phyloP scores from a whole-genome alignment of 2,888 invertebrate species.

The Heliconius ethilla region DNA sequence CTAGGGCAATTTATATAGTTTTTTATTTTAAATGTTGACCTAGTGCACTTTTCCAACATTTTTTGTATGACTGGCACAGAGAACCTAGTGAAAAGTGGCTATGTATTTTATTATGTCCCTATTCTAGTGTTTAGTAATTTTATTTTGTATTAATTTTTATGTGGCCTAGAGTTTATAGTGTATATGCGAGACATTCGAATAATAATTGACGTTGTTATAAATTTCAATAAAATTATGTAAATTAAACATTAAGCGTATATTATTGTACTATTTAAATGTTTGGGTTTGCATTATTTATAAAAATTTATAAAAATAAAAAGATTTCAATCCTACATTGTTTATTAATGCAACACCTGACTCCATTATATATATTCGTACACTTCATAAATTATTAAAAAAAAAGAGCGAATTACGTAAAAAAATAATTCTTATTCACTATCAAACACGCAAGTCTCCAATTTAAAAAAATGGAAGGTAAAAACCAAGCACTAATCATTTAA shows the following conservation, averaged over 20 bases:
- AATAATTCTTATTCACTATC: too few relatives aligned
- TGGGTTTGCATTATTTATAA: neutral
- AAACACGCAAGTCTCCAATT: too few relatives aligned
- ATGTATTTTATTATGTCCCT: neutral
- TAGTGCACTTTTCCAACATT: neutral
- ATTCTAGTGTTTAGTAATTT: neutral
- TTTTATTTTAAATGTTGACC: too few relatives aligned
- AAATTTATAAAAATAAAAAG: neutral
- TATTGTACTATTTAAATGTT: neutral
- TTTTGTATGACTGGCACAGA: neutral
- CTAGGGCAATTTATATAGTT: too few relatives aligned
- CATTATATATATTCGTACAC: too few relatives aligned
- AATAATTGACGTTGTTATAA: neutral
- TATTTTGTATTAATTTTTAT: neutral
- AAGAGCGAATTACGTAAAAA: too few relatives aligned
- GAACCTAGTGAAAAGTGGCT: neutral
- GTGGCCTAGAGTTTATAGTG: neutral
- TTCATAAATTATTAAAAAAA: too few relatives aligned
- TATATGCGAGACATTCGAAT: neutral
- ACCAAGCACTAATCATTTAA: too few relatives aligned
- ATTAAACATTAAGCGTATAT: neutral
- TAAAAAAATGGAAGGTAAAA: too few relatives aligned
- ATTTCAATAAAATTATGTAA: neutral
- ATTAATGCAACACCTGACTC: neutral
- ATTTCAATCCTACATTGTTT: neutral